Percentiles rank a stretch among this genome's conserved stretches.
Evolutionary conservation across 2,888 invertebrate genomes (phyloP).

Genomic region (Ophion costatus): DNA sequence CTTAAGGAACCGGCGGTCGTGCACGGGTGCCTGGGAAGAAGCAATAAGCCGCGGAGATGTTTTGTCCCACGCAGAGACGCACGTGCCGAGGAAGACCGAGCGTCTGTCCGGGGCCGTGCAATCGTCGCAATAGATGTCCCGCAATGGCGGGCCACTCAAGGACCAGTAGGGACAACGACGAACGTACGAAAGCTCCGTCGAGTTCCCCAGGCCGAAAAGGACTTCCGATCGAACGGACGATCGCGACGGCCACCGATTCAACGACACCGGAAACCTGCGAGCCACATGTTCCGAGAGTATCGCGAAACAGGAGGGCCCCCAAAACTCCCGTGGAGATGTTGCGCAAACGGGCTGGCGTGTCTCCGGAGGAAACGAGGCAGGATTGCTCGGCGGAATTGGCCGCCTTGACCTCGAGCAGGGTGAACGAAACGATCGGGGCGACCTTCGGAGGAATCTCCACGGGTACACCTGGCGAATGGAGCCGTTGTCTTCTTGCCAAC

Average conservation of each 20-base stretch:
- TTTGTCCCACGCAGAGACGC: conserved; percentile 64
- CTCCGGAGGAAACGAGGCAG: neutral
- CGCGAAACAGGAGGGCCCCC: conserved; percentile 42
- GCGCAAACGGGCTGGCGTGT: neutral
- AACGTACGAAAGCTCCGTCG: neutral
- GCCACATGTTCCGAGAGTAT: conserved; percentile 21
- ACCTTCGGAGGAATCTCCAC: conserved; percentile 60
- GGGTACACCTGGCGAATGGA: conserved; percentile 37
- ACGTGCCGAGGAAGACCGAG: conserved; percentile 67
- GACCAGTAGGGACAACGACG: conserved; percentile 34
- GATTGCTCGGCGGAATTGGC: conserved; percentile 36
- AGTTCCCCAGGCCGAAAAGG: conserved; percentile 32
- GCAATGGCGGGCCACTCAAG: conserved; percentile 6
- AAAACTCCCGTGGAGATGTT: conserved; percentile 35
- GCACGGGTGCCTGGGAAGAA: neutral
- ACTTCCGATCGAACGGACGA: neutral
- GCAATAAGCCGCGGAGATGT: conserved; percentile 43
- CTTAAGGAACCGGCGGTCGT: neutral
- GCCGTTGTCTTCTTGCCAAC: conserved; percentile 2
- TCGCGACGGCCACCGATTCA: conserved; percentile 16
- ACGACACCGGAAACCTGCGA: conserved; percentile 35
- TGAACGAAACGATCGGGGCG: conserved; percentile 38
- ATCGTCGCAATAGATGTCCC: conserved; percentile 65
- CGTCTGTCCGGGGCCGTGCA: conserved; percentile 75
- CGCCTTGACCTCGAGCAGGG: conserved; percentile 30